Conservation (phyloP, 2,888 invertebrate species). For the Hydriomena furcata region DNA sequence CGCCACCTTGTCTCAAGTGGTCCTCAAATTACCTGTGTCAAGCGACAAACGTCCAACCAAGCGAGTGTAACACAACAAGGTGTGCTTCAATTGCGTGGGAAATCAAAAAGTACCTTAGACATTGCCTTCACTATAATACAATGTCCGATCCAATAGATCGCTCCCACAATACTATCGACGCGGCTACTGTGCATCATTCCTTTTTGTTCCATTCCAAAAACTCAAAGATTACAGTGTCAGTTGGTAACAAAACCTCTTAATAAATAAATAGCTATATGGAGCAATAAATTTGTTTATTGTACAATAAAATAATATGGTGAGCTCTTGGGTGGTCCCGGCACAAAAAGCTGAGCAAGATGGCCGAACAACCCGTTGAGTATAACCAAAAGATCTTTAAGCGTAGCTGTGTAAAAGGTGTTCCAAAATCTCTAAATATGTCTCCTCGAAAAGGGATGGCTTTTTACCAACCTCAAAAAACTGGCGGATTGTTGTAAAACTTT, state of each 20-base stretch:
- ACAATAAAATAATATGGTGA: slow-evolving; percentile 81
- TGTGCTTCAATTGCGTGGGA: slow-evolving; percentile 1
- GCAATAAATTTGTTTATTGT: slow-evolving; percentile 83
- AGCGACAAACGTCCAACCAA: background rate
- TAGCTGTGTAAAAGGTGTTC: slow-evolving; percentile 33
- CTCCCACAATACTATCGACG: slow-evolving; percentile 11
- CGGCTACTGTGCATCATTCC: slow-evolving; percentile 23
- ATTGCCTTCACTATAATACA: background rate
- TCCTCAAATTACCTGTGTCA: no score
- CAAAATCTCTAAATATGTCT: background rate
- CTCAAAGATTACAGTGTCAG: slow-evolving; percentile 64
- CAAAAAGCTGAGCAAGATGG: slow-evolving; percentile 69
- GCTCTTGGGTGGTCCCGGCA: slow-evolving; percentile 77
- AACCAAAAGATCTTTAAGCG: slow-evolving; percentile 24
- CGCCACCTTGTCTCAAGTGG: no score
- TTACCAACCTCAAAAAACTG: no score
- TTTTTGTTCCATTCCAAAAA: slow-evolving; percentile 34
- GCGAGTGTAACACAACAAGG: background rate
- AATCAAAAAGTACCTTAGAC: no score
- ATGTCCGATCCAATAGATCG: slow-evolving; percentile 13
- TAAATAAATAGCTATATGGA: slow-evolving; percentile 81
- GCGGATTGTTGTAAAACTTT: no score
- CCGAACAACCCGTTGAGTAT: slow-evolving; percentile 51
- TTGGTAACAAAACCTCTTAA: slow-evolving; percentile 71
- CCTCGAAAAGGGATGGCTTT: background rate